These are phyloP conservation scores for Lampropteryx suffumata DNA, from an alignment of 2,888 invertebrate genomes.

Conservation along the genomic window DNA sequence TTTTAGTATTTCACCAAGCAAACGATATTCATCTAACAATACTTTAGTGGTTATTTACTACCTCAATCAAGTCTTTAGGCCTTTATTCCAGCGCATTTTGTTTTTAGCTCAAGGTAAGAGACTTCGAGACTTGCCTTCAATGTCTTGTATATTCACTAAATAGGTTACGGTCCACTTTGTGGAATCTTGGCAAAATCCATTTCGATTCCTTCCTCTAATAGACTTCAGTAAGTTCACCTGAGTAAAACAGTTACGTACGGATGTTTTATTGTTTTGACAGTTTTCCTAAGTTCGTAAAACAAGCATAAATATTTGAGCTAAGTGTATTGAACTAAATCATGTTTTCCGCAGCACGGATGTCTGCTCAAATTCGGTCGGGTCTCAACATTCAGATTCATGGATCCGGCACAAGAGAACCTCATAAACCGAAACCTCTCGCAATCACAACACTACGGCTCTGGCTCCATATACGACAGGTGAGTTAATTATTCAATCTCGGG, in stretches of 20 bases:
- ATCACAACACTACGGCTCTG: conserved; percentile 87
- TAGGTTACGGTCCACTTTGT: conserved; percentile 34
- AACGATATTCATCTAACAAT: not conserved
- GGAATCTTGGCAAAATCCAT: conserved; percentile 2
- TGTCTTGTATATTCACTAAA: conserved; percentile 29
- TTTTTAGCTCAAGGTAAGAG: conserved; percentile 41
- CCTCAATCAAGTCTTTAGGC: not conserved
- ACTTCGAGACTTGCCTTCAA: conserved; percentile 27
- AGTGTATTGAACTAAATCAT: not conserved
- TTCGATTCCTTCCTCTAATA: conserved; percentile 16
- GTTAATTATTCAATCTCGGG: conserved; percentile 33
- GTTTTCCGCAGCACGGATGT: conserved; percentile 86
- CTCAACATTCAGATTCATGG: conserved; percentile 93
- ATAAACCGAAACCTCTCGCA: conserved; percentile 90
- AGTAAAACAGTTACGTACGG: conserved; percentile 1
- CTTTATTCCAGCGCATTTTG: conserved; percentile 7
- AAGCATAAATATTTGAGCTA: not conserved
- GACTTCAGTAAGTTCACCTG: not conserved
- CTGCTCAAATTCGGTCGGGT: conserved; percentile 93
- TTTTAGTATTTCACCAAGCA: not conserved
- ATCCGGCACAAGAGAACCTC: conserved; percentile 91
- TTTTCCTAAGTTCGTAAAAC: not conserved
- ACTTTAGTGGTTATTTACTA: not conserved
- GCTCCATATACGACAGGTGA: conserved; percentile 92
- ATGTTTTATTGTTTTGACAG: conserved; percentile 2